phyloP scores from a whole-genome alignment of 2,888 invertebrate genomes.

The Orthosia incerta region DNA sequence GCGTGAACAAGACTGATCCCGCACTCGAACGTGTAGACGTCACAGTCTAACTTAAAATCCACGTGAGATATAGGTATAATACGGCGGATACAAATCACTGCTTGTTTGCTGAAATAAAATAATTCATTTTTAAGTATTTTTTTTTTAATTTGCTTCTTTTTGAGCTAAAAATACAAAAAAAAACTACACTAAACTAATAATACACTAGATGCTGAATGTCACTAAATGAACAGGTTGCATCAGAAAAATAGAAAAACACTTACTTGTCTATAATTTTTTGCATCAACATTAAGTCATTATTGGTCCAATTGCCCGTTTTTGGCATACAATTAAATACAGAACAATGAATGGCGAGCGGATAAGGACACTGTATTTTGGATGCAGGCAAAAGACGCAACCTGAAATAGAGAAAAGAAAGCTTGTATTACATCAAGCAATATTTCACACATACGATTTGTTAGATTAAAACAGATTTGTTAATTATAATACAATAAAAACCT shows the following conservation, averaged over 20 bases:
- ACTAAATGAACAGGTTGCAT: too few relatives aligned
- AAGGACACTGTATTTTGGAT: conserved; percentile 80
- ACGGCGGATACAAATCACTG: conserved; percentile 80
- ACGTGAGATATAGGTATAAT: conserved; percentile 71
- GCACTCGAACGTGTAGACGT: conserved; percentile 83
- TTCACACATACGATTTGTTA: too few relatives aligned
- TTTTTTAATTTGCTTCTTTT: too few relatives aligned
- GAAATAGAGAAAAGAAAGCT: conserved; percentile 55
- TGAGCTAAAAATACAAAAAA: too few relatives aligned
- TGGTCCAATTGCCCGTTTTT: conserved; percentile 85
- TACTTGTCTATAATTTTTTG: conserved; percentile 92
- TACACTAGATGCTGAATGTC: too few relatives aligned
- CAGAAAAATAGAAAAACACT: conserved; percentile 55
- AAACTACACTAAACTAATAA: too few relatives aligned
- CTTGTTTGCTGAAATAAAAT: conserved; percentile 80
- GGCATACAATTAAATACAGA: conserved; percentile 91
- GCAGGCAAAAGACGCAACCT: conserved; percentile 89
- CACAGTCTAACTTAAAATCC: conserved; percentile 77
- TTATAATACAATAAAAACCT: too few relatives aligned
- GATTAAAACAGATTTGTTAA: too few relatives aligned
- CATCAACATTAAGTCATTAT: conserved; percentile 90
- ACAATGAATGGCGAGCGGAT: conserved; percentile 91
- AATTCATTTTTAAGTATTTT: background rate
- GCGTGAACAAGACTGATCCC: conserved; percentile 84
- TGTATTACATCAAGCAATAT: background rate